These are phyloP conservation scores for Podarcis cretensis DNA, from an alignment of 2,113 vertebrate genomes.

Conservation along the genomic window DNA sequence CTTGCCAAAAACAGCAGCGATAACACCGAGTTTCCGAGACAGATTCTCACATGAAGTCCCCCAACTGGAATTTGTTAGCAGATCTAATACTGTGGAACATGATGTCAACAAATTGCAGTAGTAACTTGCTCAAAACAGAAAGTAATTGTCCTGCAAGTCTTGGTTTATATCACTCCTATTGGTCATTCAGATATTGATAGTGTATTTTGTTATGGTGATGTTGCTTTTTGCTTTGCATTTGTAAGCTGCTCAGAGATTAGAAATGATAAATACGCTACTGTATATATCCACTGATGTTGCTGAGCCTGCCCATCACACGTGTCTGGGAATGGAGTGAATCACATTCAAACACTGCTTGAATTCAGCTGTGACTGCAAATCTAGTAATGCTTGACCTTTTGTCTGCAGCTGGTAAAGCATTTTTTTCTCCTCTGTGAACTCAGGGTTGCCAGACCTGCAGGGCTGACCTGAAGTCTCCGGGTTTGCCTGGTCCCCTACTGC, in stretches of 20 bases:
- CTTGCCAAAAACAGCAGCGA: neutral
- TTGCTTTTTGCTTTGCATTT: neutral
- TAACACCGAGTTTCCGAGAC: neutral
- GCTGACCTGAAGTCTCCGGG: no score
- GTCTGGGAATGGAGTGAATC: neutral
- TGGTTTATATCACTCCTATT: neutral
- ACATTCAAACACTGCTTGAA: neutral
- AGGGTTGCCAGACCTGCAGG: no score
- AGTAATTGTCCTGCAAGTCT: neutral
- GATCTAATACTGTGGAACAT: neutral
- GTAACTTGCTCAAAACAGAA: neutral
- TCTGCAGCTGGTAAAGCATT: neutral
- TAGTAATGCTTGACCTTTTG: neutral
- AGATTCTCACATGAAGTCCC: neutral
- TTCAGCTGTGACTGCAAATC: neutral
- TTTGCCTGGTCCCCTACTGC: no score
- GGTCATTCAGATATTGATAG: neutral
- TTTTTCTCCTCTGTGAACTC: neutral
- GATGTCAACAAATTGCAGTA: neutral
- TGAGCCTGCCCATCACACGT: neutral
- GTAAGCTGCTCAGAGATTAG: neutral
- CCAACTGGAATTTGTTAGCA: neutral
- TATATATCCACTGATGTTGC: neutral
- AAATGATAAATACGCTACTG: neutral
- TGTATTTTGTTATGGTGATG: neutral